A percentile compares a stretch with the other conserved stretches of the same genome.
phyloP scores from a whole-genome alignment of 2,888 invertebrate species.

The Marasmarcha lunaedactyla region DNA sequence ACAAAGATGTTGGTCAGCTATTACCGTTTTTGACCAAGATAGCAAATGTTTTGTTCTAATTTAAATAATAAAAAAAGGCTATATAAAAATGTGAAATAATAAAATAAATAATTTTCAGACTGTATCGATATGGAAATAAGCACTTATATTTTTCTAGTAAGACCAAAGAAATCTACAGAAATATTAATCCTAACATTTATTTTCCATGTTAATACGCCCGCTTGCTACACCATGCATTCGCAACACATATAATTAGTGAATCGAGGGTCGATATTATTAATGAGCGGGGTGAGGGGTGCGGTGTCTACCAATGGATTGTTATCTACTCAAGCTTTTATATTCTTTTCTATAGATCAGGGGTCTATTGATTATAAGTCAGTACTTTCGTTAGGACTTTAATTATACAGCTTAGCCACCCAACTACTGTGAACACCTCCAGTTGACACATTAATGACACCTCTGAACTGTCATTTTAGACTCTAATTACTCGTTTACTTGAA shows the following conservation, averaged over 20 bases:
- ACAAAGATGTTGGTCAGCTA: too few relatives aligned
- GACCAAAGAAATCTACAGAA: too few relatives aligned
- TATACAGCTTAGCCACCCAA: slow-evolving; percentile 57
- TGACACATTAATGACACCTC: slow-evolving; percentile 54
- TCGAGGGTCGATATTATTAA: slow-evolving; percentile 66
- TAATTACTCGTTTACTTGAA: slow-evolving; percentile 56
- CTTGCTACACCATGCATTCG: slow-evolving; percentile 48
- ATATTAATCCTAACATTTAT: slow-evolving; percentile 3
- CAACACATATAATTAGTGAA: slow-evolving; percentile 69
- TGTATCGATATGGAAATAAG: too few relatives aligned
- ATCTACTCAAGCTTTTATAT: slow-evolving; percentile 67
- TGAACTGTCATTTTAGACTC: slow-evolving; percentile 39
- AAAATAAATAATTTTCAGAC: too few relatives aligned
- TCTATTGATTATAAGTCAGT: slow-evolving; percentile 61
- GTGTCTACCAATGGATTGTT: slow-evolving; percentile 43
- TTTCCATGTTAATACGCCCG: slow-evolving; percentile 6
- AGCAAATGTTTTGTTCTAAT: too few relatives aligned
- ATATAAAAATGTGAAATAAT: too few relatives aligned
- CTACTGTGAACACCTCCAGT: slow-evolving; percentile 34
- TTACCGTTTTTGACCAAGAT: too few relatives aligned
- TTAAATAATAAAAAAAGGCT: too few relatives aligned
- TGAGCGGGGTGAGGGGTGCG: slow-evolving; percentile 41
- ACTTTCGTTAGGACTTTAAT: slow-evolving; percentile 54
- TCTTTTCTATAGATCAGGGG: slow-evolving; percentile 55
- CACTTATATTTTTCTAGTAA: too few relatives aligned